A percentile compares a stretch with the other conserved stretches of the same genome.
Conservation (phyloP, 2,888 invertebrate genomes). For the Mythimna pallens region DNA sequence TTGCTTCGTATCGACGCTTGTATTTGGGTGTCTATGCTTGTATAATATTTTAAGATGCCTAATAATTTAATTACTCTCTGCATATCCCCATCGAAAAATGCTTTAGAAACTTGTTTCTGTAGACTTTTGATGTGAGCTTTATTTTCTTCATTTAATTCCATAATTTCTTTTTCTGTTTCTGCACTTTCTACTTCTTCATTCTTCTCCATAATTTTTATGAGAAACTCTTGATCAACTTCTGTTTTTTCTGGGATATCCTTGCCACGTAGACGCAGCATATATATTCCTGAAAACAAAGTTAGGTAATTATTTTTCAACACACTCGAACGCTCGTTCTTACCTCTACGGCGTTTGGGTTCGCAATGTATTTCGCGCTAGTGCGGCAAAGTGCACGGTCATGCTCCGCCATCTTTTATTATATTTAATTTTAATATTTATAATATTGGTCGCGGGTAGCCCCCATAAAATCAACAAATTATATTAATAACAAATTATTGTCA, state of each 20-base stretch:
- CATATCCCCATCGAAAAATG: conserved; percentile 92
- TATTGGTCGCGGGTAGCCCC: too few species aligned
- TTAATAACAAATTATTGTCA: too few species aligned
- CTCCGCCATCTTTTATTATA: too few species aligned
- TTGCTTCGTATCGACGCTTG: conserved; percentile 91
- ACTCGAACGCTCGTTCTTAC: too few species aligned
- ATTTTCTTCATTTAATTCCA: conserved; percentile 91
- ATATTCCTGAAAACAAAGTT: conserved; percentile 90
- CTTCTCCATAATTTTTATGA: conserved; percentile 96
- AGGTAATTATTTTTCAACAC: background rate
- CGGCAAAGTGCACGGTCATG: too few species aligned
- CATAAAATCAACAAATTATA: too few species aligned
- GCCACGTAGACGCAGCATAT: conserved; percentile 94
- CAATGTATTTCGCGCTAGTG: too few species aligned
- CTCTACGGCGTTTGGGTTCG: too few species aligned
- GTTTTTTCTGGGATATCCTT: conserved; percentile 92
- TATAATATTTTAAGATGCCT: conserved; percentile 95
- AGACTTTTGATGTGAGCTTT: conserved; percentile 88
- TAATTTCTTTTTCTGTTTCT: conserved; percentile 89
- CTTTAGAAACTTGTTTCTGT: conserved; percentile 90
- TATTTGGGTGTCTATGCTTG: conserved; percentile 94
- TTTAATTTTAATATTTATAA: too few species aligned
- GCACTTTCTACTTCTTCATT: conserved; percentile 96
- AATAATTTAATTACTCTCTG: conserved; percentile 92
- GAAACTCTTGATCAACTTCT: conserved; percentile 92